Evolutionary conservation across 1,140 invertebrate genomes (phyloP).

Genomic region (Myzus persicae): DNA sequence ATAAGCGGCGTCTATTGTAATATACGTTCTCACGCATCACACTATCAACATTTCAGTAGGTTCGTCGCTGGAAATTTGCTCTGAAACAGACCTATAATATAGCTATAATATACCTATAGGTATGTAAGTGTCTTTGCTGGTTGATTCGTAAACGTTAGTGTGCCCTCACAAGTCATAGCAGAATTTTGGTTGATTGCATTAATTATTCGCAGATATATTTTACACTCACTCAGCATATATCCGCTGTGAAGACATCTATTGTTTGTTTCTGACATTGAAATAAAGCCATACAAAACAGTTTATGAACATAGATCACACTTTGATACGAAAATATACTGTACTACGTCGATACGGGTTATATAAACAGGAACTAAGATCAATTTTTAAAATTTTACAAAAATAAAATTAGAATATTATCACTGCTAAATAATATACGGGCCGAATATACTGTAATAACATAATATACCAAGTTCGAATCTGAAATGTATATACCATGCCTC

Average conservation of each 20-base stretch:
- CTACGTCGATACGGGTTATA: background rate
- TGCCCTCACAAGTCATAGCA: background rate
- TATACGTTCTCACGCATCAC: no score
- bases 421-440: background rate
- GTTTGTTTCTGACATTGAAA: no score
- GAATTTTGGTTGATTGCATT: background rate
- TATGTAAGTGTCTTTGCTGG: background rate
- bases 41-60: background rate
- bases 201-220: background rate
- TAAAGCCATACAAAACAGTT: background rate
- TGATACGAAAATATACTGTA: background rate
- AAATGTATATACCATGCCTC: background rate
- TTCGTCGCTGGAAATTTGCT: background rate
- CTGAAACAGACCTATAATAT: background rate
- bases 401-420: background rate
- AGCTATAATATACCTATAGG: no score
- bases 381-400: background rate
- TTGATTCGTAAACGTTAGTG: background rate
- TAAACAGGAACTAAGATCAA: background rate
- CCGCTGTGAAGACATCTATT: background rate
- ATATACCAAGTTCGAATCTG: background rate
- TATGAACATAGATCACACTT: background rate
- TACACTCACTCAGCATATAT: background rate
- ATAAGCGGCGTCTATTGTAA: background rate
- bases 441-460: background rate